Evolutionary conservation across 2,888 invertebrate species (phyloP), one percentile per base, ranked within the genome.

Genomic region (Amphipoea lucens): DNA sequence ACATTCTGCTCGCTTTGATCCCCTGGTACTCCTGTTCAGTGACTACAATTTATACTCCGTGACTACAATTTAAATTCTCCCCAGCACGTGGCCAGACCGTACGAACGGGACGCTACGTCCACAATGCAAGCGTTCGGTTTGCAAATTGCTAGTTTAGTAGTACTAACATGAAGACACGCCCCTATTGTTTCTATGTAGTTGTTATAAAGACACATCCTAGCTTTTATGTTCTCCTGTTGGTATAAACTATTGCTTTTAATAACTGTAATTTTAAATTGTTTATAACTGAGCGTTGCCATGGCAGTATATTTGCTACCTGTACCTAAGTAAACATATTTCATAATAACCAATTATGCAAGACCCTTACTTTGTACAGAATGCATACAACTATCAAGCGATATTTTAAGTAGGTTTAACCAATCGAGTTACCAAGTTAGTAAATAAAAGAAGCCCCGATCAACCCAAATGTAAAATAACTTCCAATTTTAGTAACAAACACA

Each of bases 171-270:
- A 67, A 67, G 62, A 11, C 71, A 83, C 79, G 67, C 83, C 71
- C 67, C 14, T 11, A 29, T 48, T 36, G 45, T 45, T 71, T 71
- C 29, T 65, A 48, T 40, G 48, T 72, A 68, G 67, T 78, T 29
- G 67, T 75, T 40, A 14, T 20, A 45, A 14, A 54, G 14, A 57
- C 20, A 71, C 11, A 48, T 77, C 40, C 67, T 66, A 42, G 45
- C 11, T 29, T 67, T 71, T 67, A 83, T 77, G 81, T 67, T 63
- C 0, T 36, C 71, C 78, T 83, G 78, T 9, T 81, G 20, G 2
- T 67, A 62, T 77, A 83, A 71, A 81, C 70, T 83, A 76, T 76
- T 66, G 11, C 14, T 36, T 48, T 63, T 48, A 69, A 48, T 51
- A 66, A 17, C 9, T 45, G 12, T 36, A 45, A 62, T 48, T 36